These are phyloP conservation scores for Pemphredon lugubris DNA, from an alignment of 2,888 invertebrate species.

Conservation along the genomic window DNA sequence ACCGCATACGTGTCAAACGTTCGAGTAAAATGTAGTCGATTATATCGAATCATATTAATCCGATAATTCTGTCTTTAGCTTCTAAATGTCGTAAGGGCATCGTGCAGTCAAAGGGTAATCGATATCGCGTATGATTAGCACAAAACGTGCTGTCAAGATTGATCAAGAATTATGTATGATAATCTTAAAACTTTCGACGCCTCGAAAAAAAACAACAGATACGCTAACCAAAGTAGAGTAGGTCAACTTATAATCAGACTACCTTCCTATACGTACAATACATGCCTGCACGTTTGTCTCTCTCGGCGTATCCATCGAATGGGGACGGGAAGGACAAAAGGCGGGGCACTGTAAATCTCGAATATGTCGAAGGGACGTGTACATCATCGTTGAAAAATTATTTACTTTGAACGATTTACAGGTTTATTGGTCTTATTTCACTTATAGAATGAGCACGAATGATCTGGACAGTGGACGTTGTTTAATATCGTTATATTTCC, in stretches of 20 bases:
- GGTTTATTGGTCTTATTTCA: too few species aligned
- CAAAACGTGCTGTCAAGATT: constrained; percentile 17
- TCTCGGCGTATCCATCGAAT: constrained; percentile 16
- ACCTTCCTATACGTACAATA: constrained; percentile 30
- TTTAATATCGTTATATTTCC: too few species aligned
- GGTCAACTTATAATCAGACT: constrained; percentile 63
- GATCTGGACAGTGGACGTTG: too few species aligned
- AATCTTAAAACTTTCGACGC: constrained; percentile 22
- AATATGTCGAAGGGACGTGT: too few species aligned
- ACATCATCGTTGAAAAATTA: too few species aligned
- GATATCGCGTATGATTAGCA: constrained; percentile 24
- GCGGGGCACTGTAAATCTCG: too few species aligned
- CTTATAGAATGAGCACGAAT: too few species aligned
- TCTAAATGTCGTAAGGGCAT: neutral
- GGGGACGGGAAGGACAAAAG: neutral
- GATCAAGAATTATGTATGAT: constrained; percentile 9
- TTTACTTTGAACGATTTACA: too few species aligned
- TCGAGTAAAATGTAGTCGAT: too few species aligned
- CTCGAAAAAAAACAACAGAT: constrained; percentile 45
- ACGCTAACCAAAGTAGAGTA: constrained; percentile 59
- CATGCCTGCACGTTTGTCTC: constrained; percentile 38
- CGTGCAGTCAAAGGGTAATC: constrained; percentile 1
- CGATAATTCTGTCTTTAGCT: too few species aligned
- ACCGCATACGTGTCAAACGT: too few species aligned
- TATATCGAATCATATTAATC: too few species aligned